A percentile compares a stretch with the other conserved stretches of the same genome.
Conservation (phyloP, 2,113 vertebrate genomes). For the Eudyptes chrysolophus region DNA sequence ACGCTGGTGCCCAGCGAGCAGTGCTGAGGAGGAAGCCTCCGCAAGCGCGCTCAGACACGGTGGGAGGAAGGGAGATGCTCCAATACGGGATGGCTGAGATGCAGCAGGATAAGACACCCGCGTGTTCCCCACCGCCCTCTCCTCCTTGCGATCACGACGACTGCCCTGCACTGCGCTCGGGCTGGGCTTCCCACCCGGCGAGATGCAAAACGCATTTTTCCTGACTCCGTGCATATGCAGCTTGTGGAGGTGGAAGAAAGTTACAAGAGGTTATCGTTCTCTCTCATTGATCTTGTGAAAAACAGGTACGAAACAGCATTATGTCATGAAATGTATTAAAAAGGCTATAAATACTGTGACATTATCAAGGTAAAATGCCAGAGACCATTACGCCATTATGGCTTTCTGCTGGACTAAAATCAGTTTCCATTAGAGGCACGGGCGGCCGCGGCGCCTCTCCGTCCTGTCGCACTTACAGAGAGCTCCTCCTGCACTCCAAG, state of each 20-base stretch:
- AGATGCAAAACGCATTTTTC: neutral
- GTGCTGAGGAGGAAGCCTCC: neutral
- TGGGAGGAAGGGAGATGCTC: neutral
- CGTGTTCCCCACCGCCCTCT: fast-evolving
- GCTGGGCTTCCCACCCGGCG: neutral
- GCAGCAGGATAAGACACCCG: neutral
- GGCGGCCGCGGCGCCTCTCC: fast-evolving
- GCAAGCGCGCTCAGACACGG: fast-evolving
- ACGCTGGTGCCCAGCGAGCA: neutral
- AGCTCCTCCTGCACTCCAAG: neutral
- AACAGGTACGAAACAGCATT: neutral
- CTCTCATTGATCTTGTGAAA: neutral
- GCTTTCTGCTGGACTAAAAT: neutral
- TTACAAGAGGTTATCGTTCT: neutral
- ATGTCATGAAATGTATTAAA: neutral
- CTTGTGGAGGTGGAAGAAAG: neutral
- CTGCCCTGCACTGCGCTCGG: neutral
- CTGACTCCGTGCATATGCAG: fast-evolving
- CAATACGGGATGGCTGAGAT: fast-evolving
- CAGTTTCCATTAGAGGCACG: neutral
- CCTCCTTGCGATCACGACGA: neutral
- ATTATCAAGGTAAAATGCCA: conserved; percentile 4
- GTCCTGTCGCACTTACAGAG: fast-evolving
- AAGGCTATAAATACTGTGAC: neutral
- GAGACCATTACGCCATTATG: neutral